Evolutionary conservation across 2,888 invertebrate genomes (phyloP).

Genomic region (Pristionchus maxplancki): DNA sequence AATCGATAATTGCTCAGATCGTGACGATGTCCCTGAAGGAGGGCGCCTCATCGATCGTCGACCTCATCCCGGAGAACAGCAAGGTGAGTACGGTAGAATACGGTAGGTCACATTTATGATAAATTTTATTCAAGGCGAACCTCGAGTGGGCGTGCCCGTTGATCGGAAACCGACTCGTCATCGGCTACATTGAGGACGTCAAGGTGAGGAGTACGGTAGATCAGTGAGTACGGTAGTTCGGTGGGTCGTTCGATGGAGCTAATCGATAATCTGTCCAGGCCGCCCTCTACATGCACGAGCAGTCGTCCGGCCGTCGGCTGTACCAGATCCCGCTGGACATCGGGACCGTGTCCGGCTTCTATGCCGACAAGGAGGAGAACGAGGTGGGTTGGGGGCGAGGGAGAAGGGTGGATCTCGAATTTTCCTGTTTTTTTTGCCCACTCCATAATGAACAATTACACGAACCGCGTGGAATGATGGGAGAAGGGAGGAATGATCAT

Average conservation of each 20-base stretch:
- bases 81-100: slow-evolving; percentile 78
- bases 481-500: no score
- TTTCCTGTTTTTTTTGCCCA: no score
- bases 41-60: not conserved
- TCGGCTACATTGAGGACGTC: slow-evolving; percentile 93
- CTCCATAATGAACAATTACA: no score
- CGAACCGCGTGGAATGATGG: no score
- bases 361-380: slow-evolving; percentile 84
- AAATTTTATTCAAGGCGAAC: slow-evolving; percentile 84
- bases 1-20: slow-evolving; percentile 78
- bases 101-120: slow-evolving; percentile 88
- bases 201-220: slow-evolving; percentile 83
- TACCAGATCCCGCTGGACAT: slow-evolving; percentile 83
- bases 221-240: not conserved
- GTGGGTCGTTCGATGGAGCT: not conserved
- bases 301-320: slow-evolving; percentile 85
- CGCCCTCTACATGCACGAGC: slow-evolving; percentile 87
- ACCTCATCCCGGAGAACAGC: slow-evolving; percentile 35
- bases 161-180: slow-evolving; percentile 88
- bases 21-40: slow-evolving; percentile 78
- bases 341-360: slow-evolving; percentile 89
- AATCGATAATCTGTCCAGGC: slow-evolving; percentile 82
- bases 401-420: no score
- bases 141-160: slow-evolving; percentile 92
- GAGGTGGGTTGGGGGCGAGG: slow-evolving; percentile 57